Base-by-base conservation (phyloP, 2,113 vertebrate genomes). In the Hiodon tergisus region DNA sequence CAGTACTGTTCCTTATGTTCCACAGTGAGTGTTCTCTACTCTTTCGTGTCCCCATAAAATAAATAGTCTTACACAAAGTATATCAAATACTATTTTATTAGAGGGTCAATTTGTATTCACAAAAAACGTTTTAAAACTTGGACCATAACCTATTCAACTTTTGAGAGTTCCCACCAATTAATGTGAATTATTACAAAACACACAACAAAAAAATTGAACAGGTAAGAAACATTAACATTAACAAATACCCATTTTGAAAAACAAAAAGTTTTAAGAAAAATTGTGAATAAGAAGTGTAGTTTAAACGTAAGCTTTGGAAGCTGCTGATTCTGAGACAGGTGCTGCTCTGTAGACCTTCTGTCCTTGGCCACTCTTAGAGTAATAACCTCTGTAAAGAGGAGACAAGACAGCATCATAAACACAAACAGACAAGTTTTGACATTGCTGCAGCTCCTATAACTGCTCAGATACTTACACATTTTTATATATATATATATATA, bases 261-360 rank as follows among this genome's bases (percentile, higher is more conserved):
- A 67, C 10, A 16, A 47, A 62, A 61, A 47, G 61, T 61, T 46
- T 51, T 50, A 5, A n/a, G 16, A 60, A 53, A 58, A 53, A 58
- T n/a, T 71, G 10, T 11, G 8, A 71, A 57, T 47, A n/a, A 31
- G 31, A 31, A 71, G 73, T 57, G 17, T 8, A 53, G 6, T n/a
- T 84, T 62, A 85, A 72, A 85, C 81, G 14, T 80, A 92, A 9
- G 89, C 89, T 81, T 87, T 90, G 67, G 78, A 54, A 75, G 67
- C 72, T 74, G 67, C 14, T 46, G n/a, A 13, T 17, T 88, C 84
- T 0, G 82, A 82, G 7, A 74, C 31, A 0, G 76, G 54, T 1
- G 84, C 81, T 0, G 85, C 76, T 77, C 71, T 77, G 84, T 90
- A 89, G 81, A 91, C 88, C 78, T 79, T 84, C 51, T 76, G 84